These are phyloP conservation scores for Phallusia fumigata DNA, from an alignment of 23 tunicate genomes.

Conservation along the genomic window DNA sequence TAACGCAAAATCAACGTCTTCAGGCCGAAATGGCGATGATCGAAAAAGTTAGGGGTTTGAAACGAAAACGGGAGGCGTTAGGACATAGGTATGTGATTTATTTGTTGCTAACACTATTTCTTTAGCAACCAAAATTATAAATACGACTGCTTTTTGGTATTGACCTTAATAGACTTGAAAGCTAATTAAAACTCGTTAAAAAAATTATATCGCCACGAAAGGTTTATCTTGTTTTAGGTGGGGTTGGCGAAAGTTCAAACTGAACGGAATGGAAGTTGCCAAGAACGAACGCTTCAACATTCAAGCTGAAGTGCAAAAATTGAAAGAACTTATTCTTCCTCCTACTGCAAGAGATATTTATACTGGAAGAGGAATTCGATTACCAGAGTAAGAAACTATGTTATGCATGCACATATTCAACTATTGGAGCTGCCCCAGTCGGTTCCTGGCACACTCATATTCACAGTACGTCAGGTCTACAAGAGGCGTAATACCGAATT, in stretches of 20 bases:
- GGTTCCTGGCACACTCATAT: too few species aligned
- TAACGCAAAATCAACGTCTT: constrained; percentile 78
- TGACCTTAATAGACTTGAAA: too few species aligned
- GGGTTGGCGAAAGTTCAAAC: constrained; percentile 81
- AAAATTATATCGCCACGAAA: too few species aligned
- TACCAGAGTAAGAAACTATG: constrained; percentile 54
- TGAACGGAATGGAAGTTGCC: constrained; percentile 62
- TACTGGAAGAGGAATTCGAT: constrained; percentile 84
- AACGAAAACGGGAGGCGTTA: constrained; percentile 75
- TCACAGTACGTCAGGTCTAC: too few species aligned
- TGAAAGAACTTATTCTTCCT: constrained; percentile 78
- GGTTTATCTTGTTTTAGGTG: constrained; percentile 26
- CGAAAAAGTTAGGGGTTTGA: constrained; percentile 81
- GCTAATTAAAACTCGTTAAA: too few species aligned
- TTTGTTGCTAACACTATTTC: too few species aligned
- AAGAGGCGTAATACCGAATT: too few species aligned
- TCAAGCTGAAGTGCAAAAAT: constrained; percentile 75
- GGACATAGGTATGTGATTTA: constrained; percentile 53
- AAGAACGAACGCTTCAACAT: constrained; percentile 51
- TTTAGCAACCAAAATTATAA: too few species aligned
- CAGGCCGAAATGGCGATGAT: constrained; percentile 87
- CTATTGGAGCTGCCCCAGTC: too few species aligned
- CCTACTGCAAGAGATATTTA: constrained; percentile 85
- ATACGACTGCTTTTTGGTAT: too few species aligned
- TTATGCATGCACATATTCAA: too few species aligned